A percentile compares a stretch with the other conserved stretches of the same genome.
Conservation (phyloP, 2,888 invertebrate species). For the Lasioglossum malachurum region DNA sequence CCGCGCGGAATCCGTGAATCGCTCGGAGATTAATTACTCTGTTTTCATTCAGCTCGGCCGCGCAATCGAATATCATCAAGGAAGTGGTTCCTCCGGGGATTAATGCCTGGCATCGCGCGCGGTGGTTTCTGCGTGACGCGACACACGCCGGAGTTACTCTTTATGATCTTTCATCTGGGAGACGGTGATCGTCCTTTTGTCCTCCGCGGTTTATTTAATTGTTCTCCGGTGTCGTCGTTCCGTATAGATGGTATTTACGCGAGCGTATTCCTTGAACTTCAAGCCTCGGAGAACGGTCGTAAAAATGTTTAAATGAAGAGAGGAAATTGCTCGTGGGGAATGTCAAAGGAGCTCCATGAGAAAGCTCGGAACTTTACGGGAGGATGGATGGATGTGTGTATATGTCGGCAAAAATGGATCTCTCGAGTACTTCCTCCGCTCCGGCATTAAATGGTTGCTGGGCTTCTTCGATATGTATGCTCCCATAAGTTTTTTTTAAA, state of each 20-base stretch:
- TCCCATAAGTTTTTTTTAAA: too few relatives aligned
- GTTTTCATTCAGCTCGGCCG: conserved; percentile 24
- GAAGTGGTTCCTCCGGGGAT: conserved; percentile 3
- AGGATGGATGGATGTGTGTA: not conserved
- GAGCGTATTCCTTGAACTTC: conserved; percentile 1
- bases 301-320: not conserved
- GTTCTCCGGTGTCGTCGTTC: not conserved
- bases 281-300: not conserved
- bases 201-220: not conserved
- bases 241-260: not conserved
- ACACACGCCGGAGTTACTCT: not conserved
- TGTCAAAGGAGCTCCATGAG: conserved; percentile 6
- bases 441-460: not conserved
- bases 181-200: not conserved
- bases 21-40: conserved; percentile 38
- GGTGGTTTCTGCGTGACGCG: not conserved
- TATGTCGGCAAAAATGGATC: not conserved
- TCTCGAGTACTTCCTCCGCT: not conserved
- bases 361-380: not conserved
- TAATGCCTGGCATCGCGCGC: not conserved
- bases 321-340: not conserved
- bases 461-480: not conserved
- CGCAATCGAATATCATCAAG: conserved; percentile 10
- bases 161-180: not conserved
- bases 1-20: not conserved